A percentile compares a stretch with the other conserved stretches of the same genome.
These are phyloP conservation scores for Drosophila fuyamai DNA, from an alignment of 1,140 invertebrate genomes.

Conservation along the genomic window DNA sequence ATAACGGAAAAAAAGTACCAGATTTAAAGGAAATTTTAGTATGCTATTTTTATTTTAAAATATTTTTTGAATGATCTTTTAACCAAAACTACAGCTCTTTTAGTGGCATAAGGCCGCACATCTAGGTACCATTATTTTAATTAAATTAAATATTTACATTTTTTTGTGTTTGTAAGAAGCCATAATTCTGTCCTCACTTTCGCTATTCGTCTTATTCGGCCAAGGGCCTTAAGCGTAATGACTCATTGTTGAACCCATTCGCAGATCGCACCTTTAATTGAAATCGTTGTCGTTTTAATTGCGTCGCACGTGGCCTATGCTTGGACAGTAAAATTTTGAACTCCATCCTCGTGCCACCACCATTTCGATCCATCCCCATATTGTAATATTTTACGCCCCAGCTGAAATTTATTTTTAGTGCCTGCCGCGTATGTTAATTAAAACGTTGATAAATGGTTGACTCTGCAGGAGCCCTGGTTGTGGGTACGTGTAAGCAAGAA, in stretches of 20 bases:
- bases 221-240: conserved; percentile 17
- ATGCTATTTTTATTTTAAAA: no score
- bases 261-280: conserved; percentile 66
- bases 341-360: not conserved
- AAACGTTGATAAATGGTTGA: conserved; percentile 69
- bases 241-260: conserved; percentile 16
- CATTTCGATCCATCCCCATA: conserved; percentile 1
- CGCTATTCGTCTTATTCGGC: not conserved
- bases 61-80: no score
- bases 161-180: no score
- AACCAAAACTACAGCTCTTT: no score
- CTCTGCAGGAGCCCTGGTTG: conserved; percentile 21
- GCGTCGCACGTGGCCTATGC: conserved; percentile 43
- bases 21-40: no score
- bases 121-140: no score
- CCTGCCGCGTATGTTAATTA: conserved; percentile 63
- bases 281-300: conserved; percentile 56
- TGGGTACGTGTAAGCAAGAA: conserved; percentile 7
- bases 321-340: conserved; percentile 7
- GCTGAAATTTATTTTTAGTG: conserved; percentile 40
- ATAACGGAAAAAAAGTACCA: no score
- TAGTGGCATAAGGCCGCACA: no score
- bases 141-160: no score
- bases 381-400: conserved; percentile 33
- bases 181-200: no score